phyloP scores from a whole-genome alignment of 2,113 vertebrate species.

The Fregata magnificens region DNA sequence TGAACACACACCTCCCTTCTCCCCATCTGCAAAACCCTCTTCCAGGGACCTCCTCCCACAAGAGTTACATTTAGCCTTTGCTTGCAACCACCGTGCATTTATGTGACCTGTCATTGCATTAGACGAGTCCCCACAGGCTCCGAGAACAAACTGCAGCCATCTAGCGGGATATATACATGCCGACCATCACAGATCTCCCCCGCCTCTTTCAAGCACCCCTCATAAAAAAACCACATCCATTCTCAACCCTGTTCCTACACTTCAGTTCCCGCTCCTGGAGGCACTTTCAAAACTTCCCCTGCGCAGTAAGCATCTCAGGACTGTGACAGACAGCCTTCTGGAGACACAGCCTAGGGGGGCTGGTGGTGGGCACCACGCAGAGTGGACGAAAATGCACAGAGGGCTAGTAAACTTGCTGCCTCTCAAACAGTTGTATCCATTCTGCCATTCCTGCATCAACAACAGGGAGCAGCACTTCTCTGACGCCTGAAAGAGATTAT shows the following conservation, averaged over 20 bases:
- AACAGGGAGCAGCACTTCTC: neutral
- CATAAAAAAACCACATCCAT: neutral
- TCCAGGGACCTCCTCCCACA: neutral
- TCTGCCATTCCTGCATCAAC: neutral
- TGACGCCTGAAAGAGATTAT: neutral
- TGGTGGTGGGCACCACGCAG: fast-evolving
- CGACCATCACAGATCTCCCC: neutral
- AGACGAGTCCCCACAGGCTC: neutral
- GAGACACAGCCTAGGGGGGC: neutral
- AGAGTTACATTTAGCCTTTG: neutral
- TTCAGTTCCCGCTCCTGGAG: neutral
- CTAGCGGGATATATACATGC: too few relatives aligned
- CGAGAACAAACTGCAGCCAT: neutral
- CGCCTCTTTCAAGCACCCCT: neutral
- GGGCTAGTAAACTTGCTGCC: neutral
- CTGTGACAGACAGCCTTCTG: neutral
- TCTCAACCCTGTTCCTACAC: neutral
- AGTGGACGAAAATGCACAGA: too few relatives aligned
- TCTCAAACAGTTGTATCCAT: neutral
- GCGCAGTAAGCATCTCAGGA: neutral
- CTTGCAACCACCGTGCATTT: neutral
- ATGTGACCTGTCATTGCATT: neutral
- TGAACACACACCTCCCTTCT: neutral
- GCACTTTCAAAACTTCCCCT: neutral
- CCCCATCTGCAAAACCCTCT: neutral